A percentile compares a stretch with the other conserved stretches of the same genome.
These are phyloP conservation scores for Xanthorhoe designata DNA, from an alignment of 2,888 invertebrate species.

Conservation along the genomic window DNA sequence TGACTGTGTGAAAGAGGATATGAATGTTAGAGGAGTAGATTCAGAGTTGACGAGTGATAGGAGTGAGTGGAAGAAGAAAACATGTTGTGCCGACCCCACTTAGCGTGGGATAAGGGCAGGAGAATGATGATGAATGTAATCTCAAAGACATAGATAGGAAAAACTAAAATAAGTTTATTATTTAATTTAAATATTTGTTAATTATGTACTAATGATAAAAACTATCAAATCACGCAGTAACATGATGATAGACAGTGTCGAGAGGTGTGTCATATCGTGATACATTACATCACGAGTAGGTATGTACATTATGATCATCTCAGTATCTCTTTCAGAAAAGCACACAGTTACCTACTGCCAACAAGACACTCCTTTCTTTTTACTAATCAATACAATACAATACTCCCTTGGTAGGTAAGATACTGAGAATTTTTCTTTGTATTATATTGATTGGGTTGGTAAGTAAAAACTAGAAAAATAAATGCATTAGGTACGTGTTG, in stretches of 20 bases:
- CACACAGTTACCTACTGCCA: neutral
- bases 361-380: neutral
- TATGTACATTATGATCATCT: neutral
- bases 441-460: too few relatives aligned
- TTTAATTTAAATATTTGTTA: constrained; percentile 32
- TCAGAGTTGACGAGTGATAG: too few relatives aligned
- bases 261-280: constrained; percentile 52
- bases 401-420: neutral
- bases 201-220: constrained; percentile 44
- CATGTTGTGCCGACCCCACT: too few relatives aligned
- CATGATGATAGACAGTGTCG: constrained; percentile 44
- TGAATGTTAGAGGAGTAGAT: too few relatives aligned
- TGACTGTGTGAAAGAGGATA: too few relatives aligned
- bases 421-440: too few relatives aligned
- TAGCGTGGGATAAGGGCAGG: too few relatives aligned
- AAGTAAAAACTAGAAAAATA: too few relatives aligned
- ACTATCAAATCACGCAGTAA: constrained; percentile 47
- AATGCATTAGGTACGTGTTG: too few relatives aligned
- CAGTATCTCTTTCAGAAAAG: neutral
- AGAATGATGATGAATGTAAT: too few relatives aligned
- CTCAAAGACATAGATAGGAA: constrained; percentile 10
- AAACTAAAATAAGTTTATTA: constrained; percentile 17
- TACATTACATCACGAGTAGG: neutral
- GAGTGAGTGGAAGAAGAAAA: too few relatives aligned
- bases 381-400: too few relatives aligned